phyloP scores from a whole-genome alignment of 2,888 invertebrate species.

The Campoletis raptor region DNA sequence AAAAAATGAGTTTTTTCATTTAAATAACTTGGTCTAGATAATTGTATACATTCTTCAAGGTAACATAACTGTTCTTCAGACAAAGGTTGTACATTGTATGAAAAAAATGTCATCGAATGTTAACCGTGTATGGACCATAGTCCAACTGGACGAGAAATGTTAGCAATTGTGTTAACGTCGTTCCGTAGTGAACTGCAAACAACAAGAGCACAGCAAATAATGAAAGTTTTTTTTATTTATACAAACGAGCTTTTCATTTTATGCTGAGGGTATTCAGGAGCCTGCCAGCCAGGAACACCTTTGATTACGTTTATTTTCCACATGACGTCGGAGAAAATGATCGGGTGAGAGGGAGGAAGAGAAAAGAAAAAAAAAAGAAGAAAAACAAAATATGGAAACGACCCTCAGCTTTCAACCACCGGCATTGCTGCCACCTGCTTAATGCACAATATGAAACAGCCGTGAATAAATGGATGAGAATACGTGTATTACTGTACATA shows the following conservation, averaged over 20 bases:
- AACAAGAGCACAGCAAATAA: background rate
- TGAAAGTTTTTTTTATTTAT: slow-evolving; percentile 32
- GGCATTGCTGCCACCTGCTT: background rate
- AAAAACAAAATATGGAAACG: slow-evolving; percentile 4
- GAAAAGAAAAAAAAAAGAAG: background rate
- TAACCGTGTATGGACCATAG: background rate
- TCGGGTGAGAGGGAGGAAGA: background rate
- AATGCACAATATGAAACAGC: slow-evolving; percentile 18
- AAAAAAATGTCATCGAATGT: background rate
- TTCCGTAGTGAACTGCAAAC: background rate
- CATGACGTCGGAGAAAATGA: slow-evolving; percentile 20
- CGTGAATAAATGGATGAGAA: background rate
- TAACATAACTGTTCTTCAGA: background rate
- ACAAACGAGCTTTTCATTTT: slow-evolving; percentile 48
- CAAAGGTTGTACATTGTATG: background rate
- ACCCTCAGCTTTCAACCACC: background rate
- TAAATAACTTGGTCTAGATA: background rate
- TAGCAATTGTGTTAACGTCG: background rate
- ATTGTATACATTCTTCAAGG: background rate
- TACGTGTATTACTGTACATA: background rate
- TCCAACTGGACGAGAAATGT: background rate
- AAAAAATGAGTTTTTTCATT: no score
- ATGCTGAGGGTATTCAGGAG: background rate
- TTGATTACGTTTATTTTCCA: slow-evolving; percentile 54
- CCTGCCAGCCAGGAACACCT: background rate